Conservation (phyloP, 2,888 invertebrate species). For the Encarsia formosa region DNA sequence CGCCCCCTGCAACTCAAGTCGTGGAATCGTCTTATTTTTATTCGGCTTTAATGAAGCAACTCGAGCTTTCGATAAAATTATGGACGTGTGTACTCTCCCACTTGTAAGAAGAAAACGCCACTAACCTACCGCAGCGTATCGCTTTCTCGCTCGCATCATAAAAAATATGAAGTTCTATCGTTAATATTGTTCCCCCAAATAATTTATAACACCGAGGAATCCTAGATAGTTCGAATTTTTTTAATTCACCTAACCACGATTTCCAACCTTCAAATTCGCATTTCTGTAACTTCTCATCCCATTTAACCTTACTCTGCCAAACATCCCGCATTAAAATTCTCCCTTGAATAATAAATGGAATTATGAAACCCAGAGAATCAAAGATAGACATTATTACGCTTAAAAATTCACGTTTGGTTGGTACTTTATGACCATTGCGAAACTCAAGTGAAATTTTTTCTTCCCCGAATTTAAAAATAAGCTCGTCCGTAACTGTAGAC, state of each 20-base stretch:
- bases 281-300: background rate
- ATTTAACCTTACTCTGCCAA: background rate
- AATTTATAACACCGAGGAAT: background rate
- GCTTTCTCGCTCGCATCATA: background rate
- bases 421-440: background rate
- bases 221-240: background rate
- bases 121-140: background rate
- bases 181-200: background rate
- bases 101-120: background rate
- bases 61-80: background rate
- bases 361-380: conserved; percentile 1
- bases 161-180: background rate
- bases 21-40: background rate
- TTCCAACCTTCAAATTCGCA: background rate
- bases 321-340: conserved; percentile 3
- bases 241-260: background rate
- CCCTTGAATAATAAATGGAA: background rate
- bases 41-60: background rate
- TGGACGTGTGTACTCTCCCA: background rate
- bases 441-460: background rate
- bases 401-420: conserved; percentile 1
- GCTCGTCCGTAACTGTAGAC: background rate
- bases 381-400: background rate
- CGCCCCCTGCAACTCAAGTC: background rate
- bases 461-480: background rate